Conservation (phyloP, 2,113 vertebrate genomes). For the Peromyscus maniculatus region DNA sequence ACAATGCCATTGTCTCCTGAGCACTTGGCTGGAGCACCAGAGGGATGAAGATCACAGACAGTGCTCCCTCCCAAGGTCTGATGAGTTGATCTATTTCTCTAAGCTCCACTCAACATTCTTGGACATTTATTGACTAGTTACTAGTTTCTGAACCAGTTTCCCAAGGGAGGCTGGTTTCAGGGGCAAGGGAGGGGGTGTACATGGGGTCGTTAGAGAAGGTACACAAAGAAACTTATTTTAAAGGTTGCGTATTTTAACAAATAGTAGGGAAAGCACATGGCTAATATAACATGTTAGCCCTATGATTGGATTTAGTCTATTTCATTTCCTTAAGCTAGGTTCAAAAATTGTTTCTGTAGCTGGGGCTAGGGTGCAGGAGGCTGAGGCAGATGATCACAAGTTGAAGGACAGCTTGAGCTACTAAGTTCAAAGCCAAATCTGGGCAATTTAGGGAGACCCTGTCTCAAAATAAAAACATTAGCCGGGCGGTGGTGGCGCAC, state of each 20-base stretch:
- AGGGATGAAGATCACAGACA: neutral
- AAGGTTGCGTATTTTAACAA: neutral
- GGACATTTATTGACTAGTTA: neutral
- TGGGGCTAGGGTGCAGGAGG: neutral
- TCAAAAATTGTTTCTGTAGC: neutral
- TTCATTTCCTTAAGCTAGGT: neutral
- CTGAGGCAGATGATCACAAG: neutral
- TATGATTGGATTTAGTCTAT: neutral
- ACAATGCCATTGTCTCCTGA: neutral
- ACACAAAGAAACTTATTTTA: neutral
- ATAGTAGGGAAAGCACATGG: neutral
- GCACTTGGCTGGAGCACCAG: neutral
- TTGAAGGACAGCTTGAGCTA: neutral
- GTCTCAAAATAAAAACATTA: neutral
- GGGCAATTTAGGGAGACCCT: neutral
- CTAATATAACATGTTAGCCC: neutral
- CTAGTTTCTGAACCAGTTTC: neutral
- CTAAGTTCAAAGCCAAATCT: neutral
- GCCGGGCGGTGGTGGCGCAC: no score
- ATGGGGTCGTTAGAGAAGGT: neutral
- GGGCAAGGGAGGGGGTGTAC: no score
- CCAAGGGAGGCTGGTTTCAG: neutral
- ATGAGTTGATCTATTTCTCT: neutral
- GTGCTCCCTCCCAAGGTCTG: neutral
- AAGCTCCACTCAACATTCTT: neutral